phyloP scores from a whole-genome alignment of 2,888 invertebrate genomes.

The Spodoptera littoralis region DNA sequence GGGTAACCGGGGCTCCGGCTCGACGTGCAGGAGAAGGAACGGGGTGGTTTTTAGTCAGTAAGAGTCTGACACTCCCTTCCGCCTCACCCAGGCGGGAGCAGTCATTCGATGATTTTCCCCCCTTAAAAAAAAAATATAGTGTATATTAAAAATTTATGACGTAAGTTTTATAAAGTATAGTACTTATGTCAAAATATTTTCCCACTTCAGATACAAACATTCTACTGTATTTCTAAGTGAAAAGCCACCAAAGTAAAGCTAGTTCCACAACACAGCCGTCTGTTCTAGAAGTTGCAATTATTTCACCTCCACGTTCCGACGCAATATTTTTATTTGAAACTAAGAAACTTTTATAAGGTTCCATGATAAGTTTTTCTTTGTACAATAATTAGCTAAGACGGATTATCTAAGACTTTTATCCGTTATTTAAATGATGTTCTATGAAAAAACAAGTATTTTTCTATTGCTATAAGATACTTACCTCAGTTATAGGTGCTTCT shows the following conservation, averaged over 20 bases:
- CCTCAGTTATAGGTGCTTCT: too few relatives aligned
- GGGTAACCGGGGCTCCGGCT: too few relatives aligned
- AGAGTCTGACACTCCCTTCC: too few relatives aligned
- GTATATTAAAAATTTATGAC: too few relatives aligned
- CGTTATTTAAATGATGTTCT: not conserved
- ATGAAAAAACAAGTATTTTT: not conserved
- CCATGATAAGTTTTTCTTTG: slow-evolving; percentile 20
- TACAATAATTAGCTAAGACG: slow-evolving; percentile 27
- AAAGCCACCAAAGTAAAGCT: slow-evolving; percentile 53
- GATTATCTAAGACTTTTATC: slow-evolving; percentile 8
- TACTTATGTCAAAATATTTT: too few relatives aligned
- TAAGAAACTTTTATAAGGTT: slow-evolving; percentile 16
- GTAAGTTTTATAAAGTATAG: too few relatives aligned
- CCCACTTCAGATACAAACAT: slow-evolving; percentile 1
- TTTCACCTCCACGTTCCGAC: slow-evolving; percentile 25
- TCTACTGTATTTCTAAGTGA: slow-evolving; percentile 33
- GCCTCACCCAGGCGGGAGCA: too few relatives aligned
- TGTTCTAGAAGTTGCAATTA: slow-evolving; percentile 29
- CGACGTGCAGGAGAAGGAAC: too few relatives aligned
- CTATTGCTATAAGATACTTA: too few relatives aligned
- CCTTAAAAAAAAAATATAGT: too few relatives aligned
- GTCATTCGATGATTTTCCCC: too few relatives aligned
- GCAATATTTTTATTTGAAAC: slow-evolving; percentile 30
- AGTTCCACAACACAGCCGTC: slow-evolving; percentile 30
- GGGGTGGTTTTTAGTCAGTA: too few relatives aligned